Evolutionary conservation across 2,888 invertebrate genomes (phyloP), one percentile per base, ranked within the genome.

Genomic region (Leptinotarsa peninsularis): DNA sequence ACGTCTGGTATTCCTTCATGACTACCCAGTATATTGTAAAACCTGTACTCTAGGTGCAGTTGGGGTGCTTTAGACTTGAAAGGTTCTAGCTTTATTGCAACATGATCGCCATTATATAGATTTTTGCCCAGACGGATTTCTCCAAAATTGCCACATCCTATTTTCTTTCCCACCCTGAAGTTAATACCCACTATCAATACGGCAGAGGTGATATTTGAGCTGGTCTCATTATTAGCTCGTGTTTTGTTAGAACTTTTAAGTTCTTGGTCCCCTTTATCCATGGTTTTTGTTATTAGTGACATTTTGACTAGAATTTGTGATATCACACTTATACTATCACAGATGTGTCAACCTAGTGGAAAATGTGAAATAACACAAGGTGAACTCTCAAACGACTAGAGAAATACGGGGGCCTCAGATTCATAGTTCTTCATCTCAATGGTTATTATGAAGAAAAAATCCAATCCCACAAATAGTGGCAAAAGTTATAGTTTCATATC

Each of bases 51-150:
- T 91, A 99, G 93, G 90, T 99, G 98, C 88, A 99, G 92, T 91
- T 99, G 99, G 81, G 99, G 99, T 88, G 99, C 98, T 93, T 98
- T 97, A 86, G 98, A 97, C 91, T 99, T 99, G 96, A 99, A 98
- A 86, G 98, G 97, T 93, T 99, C 99, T 95, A 99, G 94, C 92
- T 99, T 99, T 90, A 99, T 98, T 89, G 99, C 99, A 90, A 99
- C 98, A 92, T 99, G 98, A 92, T 99, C 99, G 93, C 98, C 98
- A 93, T 98, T 99, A 93, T 99, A 98, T 88, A 99, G 93, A 91
- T 99, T 99, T 92, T 98, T 99, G 95, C 98, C 99, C 89, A 99
- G 93, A 89, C 99, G 93, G 84, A 99, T 93, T 91, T 99, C 99
- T 83, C 99, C 99, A 89, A 99, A 99, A 91, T 99, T 99, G 86